A percentile compares a stretch with the other conserved stretches of the same genome.
Evolutionary conservation across 2,888 invertebrate species (phyloP).

Genomic region (Lasiommata megera): DNA sequence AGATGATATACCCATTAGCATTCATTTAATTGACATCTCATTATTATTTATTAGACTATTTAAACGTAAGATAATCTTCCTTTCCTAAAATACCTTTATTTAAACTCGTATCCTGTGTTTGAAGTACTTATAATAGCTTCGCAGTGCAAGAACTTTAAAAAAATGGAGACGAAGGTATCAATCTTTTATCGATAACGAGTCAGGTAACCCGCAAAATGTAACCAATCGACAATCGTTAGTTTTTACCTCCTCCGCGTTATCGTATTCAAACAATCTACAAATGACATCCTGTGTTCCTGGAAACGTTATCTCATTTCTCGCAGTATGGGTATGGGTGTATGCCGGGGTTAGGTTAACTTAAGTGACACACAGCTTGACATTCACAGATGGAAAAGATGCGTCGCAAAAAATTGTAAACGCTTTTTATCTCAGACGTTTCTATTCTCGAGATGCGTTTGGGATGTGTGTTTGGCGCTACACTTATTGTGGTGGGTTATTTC

Average conservation of each 20-base stretch:
- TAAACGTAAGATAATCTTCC: too few species aligned
- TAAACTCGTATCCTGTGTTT: too few species aligned
- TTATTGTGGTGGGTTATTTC: too few species aligned
- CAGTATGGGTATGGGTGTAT: conserved; percentile 15
- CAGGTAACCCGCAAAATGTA: conserved; percentile 11
- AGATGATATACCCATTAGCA: too few species aligned
- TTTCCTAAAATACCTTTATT: too few species aligned
- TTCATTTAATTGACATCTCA: too few species aligned
- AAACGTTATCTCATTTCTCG: conserved; percentile 24
- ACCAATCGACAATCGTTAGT: conserved; percentile 1
- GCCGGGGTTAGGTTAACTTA: conserved; percentile 6
- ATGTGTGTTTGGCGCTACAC: too few species aligned
- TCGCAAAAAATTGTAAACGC: conserved; percentile 11
- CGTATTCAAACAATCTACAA: conserved; percentile 22
- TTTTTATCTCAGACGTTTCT: not conserved
- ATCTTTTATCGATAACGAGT: not conserved
- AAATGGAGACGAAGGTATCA: too few species aligned
- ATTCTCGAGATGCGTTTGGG: too few species aligned
- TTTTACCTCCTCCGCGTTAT: conserved; percentile 20
- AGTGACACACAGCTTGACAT: conserved; percentile 2
- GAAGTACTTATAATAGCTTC: too few species aligned
- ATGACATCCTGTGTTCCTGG: conserved; percentile 28
- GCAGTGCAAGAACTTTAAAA: too few species aligned
- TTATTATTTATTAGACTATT: too few species aligned
- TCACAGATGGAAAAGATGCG: conserved; percentile 10